These are phyloP conservation scores for Ochotona curzoniae DNA, from an alignment of 2,113 vertebrate species.

Conservation along the genomic window DNA sequence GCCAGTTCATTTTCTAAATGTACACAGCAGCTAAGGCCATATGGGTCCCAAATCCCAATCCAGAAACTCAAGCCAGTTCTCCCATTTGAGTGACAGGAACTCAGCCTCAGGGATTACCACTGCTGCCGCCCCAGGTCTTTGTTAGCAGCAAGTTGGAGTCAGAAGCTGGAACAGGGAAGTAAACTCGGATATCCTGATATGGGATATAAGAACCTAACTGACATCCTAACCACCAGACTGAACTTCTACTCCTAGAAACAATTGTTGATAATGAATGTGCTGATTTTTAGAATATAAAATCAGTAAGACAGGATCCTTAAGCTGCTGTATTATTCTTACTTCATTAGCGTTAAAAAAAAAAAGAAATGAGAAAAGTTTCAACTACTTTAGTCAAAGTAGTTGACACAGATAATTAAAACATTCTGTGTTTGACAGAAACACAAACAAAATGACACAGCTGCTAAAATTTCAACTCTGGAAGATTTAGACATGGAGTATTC, in stretches of 20 bases:
- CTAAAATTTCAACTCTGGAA: slow-evolving; percentile 9
- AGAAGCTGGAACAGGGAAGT: too few relatives aligned
- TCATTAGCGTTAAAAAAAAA: slow-evolving; percentile 28
- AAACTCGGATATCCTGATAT: too few relatives aligned
- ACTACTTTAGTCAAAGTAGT: slow-evolving; percentile 7
- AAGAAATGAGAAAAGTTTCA: slow-evolving; percentile 43
- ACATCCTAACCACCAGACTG: too few relatives aligned
- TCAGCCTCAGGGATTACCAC: too few relatives aligned
- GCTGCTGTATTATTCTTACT: not conserved
- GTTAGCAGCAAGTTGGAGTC: too few relatives aligned
- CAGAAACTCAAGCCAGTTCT: too few relatives aligned
- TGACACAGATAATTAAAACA: slow-evolving; percentile 7
- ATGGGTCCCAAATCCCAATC: too few relatives aligned
- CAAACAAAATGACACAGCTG: not conserved
- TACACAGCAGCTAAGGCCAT: too few relatives aligned
- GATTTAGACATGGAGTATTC: not conserved
- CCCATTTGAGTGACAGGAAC: too few relatives aligned
- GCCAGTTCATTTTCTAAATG: too few relatives aligned
- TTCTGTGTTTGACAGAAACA: not conserved
- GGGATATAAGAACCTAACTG: too few relatives aligned
- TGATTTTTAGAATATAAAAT: not conserved
- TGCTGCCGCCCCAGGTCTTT: too few relatives aligned
- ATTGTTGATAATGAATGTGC: not conserved
- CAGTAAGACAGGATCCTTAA: not conserved
- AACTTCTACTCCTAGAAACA: not conserved